Evolutionary conservation across 2,113 vertebrate genomes (phyloP).

Genomic region (Poecile atricapillus): DNA sequence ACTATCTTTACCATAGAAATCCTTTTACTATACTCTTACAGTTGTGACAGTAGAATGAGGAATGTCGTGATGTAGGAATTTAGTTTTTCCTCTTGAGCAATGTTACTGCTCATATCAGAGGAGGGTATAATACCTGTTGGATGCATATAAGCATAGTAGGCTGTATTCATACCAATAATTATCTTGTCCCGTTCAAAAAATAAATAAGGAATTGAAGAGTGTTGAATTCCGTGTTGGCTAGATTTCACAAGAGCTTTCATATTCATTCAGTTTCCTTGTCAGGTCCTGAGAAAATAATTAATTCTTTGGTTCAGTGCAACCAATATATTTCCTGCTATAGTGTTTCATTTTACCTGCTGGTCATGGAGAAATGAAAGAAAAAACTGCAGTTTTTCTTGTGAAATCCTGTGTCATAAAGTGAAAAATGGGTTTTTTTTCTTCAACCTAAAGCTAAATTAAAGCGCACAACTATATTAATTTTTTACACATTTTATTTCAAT

Average conservation of each 20-base stretch:
- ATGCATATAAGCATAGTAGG: not conserved
- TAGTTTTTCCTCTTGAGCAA: not conserved
- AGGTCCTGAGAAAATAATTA: constrained; percentile 50
- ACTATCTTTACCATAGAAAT: not conserved
- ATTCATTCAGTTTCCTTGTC: constrained; percentile 35
- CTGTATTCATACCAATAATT: not conserved
- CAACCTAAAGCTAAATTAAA: not conserved
- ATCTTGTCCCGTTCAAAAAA: constrained; percentile 29
- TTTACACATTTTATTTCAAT: not conserved
- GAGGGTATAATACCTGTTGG: not conserved
- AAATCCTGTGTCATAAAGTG: not conserved
- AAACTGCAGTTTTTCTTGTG: not conserved
- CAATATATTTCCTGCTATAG: constrained; percentile 23
- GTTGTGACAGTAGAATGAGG: not conserved
- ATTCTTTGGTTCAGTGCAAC: constrained; percentile 38
- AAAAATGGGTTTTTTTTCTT: not conserved
- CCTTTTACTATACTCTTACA: not conserved
- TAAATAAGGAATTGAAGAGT: not conserved
- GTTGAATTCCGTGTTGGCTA: not conserved
- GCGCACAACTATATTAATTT: not conserved
- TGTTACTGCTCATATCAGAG: not conserved
- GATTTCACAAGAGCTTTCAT: constrained; percentile 38
- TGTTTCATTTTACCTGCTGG: constrained; percentile 9
- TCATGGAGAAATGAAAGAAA: not conserved
- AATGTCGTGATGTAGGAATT: not conserved